These are phyloP conservation scores for Parotia lawesii DNA, from an alignment of 2,113 vertebrate species.

Conservation along the genomic window DNA sequence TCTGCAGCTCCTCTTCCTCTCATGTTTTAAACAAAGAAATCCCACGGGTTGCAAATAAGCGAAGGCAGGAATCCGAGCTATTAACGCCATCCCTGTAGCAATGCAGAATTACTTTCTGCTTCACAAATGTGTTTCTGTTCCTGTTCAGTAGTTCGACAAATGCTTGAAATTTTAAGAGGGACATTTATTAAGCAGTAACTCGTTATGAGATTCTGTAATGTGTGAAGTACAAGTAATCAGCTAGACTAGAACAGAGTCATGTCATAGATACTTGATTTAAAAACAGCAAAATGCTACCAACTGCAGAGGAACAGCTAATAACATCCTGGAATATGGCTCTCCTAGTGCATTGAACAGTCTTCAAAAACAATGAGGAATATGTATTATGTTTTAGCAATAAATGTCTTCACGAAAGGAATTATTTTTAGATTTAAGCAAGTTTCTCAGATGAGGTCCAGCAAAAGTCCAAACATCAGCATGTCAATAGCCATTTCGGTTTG, in stretches of 20 bases:
- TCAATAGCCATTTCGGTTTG: not conserved
- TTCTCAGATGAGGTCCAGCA: not conserved
- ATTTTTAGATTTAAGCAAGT: constrained; percentile 8
- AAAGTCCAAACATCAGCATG: not conserved
- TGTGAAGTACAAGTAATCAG: constrained; percentile 39
- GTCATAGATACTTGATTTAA: constrained; percentile 25
- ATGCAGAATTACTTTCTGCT: not conserved
- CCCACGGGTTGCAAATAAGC: not conserved
- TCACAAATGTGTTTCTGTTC: constrained; percentile 21
- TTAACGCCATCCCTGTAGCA: not conserved
- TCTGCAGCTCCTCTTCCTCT: not conserved
- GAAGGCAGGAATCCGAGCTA: not conserved
- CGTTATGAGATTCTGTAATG: constrained; percentile 21
- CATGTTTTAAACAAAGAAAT: not conserved
- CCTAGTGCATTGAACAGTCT: not conserved
- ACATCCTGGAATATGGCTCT: not conserved
- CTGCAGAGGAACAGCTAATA: constrained; percentile 25
- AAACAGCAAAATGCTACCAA: constrained; percentile 17
- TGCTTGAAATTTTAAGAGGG: constrained; percentile 7
- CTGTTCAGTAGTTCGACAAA: constrained; percentile 25
- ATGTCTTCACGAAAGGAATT: not conserved
- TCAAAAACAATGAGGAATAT: not conserved
- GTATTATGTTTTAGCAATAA: not conserved
- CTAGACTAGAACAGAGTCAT: not conserved
- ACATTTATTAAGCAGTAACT: constrained; percentile 21